Conservation (phyloP, 1,140 invertebrate species). For the Stenopsyche tienmushanensis region DNA sequence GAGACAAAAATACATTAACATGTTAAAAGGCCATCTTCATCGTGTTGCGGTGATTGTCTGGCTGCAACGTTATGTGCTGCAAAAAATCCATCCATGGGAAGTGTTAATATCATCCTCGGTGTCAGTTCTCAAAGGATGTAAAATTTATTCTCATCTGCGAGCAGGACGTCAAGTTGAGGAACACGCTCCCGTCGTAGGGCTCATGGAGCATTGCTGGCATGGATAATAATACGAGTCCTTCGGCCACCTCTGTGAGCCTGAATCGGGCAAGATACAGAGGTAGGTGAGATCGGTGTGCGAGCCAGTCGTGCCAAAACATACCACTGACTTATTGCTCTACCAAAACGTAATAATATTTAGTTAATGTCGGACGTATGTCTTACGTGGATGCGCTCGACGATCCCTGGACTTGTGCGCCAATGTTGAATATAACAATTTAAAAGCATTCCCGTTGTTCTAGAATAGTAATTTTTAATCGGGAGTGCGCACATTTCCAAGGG, state of each 20-base stretch:
- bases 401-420: conserved; percentile 24
- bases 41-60: no score
- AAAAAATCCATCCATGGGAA: no score
- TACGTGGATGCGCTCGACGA: conserved; percentile 29
- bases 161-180: not conserved
- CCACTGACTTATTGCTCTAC: conserved; percentile 40
- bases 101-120: no score
- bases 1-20: no score
- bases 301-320: conserved; percentile 37
- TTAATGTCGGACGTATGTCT: conserved; percentile 38
- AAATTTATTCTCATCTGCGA: no score
- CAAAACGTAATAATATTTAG: conserved; percentile 40
- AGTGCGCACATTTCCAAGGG: no score
- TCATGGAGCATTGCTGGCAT: not conserved
- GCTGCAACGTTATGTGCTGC: no score
- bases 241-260: conserved; percentile 16
- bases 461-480: no score
- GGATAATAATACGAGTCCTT: not conserved
- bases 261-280: no score
- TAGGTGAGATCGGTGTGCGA: conserved; percentile 21
- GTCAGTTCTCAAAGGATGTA: no score
- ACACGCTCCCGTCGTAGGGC: not conserved
- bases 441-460: no score
- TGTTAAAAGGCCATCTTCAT: no score
- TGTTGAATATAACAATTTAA: not conserved